Evolutionary conservation across 2,888 invertebrate species (phyloP), one percentile per base, ranked within the genome.

Genomic region (Andrena trimmerana): DNA sequence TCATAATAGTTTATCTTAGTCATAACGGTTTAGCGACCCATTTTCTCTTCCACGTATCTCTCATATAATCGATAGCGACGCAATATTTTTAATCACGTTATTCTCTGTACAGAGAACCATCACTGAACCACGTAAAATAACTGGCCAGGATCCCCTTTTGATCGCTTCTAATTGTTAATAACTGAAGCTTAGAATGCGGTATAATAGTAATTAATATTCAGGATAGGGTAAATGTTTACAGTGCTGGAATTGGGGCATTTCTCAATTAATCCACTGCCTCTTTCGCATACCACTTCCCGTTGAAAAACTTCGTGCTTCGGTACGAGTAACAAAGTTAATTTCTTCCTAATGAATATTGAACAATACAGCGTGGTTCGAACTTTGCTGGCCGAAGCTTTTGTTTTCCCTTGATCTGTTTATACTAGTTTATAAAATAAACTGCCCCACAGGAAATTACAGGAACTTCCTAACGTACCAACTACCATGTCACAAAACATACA

Each of bases 281-380:
- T 20, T 24, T 54, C 20, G 20, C 24, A 54, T 20, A 54, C 54
- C 52, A 29, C 36, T 20, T 62, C 50, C 52, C 16, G 20, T 36
- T 16, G 16, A 57, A 42, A 59, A 65, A 78, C 65, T 70, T 60
- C 2, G 24, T 63, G 54, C 67, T 76, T 20, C 24, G n/a, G 10
- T n/a, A 48, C 62, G 62, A 76, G 68, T 63, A 63, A 33, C 68
- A 68, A 76, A 68, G 62, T 66, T 68, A 68, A 54, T 68, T 68
- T 62, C 31, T 52, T 20, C 62, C 31, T 68, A 68, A 78, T 76
- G 78, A 76, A 78, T 78, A 78, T 78, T 62, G 65, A 78, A 78
- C 62, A 76, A 57, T 76, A 29, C 54, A 54, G 42, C 29, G 27
- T 20, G 68, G 54, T 62, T 54, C 54, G 54, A 52, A 62, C 67